These are phyloP conservation scores for Galerucella pusilla DNA, from an alignment of 2,888 invertebrate species.

Conservation along the genomic window DNA sequence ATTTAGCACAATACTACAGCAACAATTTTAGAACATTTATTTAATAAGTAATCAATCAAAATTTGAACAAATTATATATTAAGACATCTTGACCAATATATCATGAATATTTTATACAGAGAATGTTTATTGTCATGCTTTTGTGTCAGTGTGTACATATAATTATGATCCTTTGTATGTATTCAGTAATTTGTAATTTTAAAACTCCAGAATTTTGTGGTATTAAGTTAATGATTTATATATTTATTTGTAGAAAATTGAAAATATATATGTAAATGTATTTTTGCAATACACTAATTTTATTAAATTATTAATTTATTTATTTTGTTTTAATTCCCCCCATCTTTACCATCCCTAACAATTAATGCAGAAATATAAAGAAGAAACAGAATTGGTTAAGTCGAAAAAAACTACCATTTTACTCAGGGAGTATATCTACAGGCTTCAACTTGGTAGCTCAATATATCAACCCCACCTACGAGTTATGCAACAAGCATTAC, in stretches of 20 bases:
- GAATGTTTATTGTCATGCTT: neutral
- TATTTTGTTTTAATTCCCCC: constrained; percentile 12
- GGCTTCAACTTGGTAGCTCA: too few species aligned
- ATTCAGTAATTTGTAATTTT: neutral
- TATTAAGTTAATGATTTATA: constrained; percentile 8
- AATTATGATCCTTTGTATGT: neutral
- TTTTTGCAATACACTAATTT: constrained; percentile 43
- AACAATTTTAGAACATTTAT: neutral
- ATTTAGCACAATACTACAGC: neutral
- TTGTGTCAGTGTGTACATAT: neutral
- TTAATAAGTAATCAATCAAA: neutral
- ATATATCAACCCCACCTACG: neutral
- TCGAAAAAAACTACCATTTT: too few species aligned
- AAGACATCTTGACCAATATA: neutral
- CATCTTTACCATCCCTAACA: neutral
- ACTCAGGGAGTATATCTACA: too few species aligned
- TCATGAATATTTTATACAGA: neutral
- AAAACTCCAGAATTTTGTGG: neutral
- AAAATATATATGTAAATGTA: constrained; percentile 36
- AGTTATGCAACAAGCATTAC: neutral
- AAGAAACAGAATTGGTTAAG: too few species aligned
- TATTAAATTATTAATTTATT: constrained; percentile 41
- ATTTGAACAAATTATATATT: constrained; percentile 5
- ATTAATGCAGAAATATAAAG: neutral
- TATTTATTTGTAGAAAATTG: constrained; percentile 31